Evolutionary conservation across 2,888 invertebrate genomes (phyloP).

Genomic region (Hirtodrosophila alboralis): DNA sequence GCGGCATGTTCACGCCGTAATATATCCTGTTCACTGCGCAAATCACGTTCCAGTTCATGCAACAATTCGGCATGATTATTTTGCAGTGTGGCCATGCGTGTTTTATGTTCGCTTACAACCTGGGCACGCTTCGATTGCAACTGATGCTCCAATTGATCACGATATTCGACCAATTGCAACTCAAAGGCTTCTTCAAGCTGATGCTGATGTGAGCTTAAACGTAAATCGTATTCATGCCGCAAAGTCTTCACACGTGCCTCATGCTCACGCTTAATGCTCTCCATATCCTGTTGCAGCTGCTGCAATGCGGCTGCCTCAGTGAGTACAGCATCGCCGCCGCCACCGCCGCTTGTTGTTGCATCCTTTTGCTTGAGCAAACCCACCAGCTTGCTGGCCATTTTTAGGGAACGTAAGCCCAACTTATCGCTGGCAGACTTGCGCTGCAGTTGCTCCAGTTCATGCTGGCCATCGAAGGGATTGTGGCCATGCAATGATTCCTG

Average conservation of each 20-base stretch:
- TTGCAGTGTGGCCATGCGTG: conserved; percentile 82
- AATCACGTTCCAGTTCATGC: conserved; percentile 82
- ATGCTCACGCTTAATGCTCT: conserved; percentile 74
- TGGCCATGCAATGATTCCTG: conserved; percentile 84
- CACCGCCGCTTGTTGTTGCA: not conserved
- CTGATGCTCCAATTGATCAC: conserved; percentile 82
- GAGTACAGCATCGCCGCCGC: conserved; percentile 16
- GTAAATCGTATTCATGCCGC: conserved; percentile 82
- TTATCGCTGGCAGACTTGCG: conserved; percentile 82
- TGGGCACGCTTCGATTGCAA: conserved; percentile 85
- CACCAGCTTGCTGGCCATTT: conserved; percentile 77
- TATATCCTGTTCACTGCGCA: conserved; percentile 87
- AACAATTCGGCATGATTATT: conserved; percentile 82
- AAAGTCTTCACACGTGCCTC: conserved; percentile 83
- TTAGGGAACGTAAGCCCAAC: conserved; percentile 52
- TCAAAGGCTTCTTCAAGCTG: conserved; percentile 85
- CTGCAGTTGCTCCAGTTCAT: conserved; percentile 85
- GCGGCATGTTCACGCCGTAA: conserved; percentile 88
- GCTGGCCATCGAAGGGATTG: conserved; percentile 84
- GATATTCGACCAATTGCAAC: conserved; percentile 83
- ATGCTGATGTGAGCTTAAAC: conserved; percentile 84
- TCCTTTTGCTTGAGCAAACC: conserved; percentile 72
- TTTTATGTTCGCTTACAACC: conserved; percentile 85
- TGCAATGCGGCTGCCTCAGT: conserved; percentile 43
- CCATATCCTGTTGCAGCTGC: conserved; percentile 79